Evolutionary conservation across 2,797 vertebrate genomes (phyloP).

Genomic region (Protonibea diacanthus): DNA sequence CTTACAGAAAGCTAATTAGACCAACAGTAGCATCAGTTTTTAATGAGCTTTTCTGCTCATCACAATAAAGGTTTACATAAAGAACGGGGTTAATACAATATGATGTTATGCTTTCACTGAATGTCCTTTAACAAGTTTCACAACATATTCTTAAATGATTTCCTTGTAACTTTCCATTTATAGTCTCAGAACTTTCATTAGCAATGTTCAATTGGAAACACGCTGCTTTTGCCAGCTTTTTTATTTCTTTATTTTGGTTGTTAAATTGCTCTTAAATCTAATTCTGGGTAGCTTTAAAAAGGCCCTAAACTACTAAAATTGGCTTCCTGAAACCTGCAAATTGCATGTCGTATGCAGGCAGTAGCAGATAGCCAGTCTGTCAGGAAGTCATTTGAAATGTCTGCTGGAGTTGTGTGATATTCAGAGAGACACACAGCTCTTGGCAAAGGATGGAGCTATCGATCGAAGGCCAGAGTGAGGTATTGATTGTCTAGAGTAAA

Average conservation of each 20-base stretch:
- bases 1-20: background rate
- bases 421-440: slow-evolving; percentile 10
- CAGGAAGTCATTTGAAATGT: background rate
- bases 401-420: background rate
- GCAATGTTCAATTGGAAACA: slow-evolving; percentile 40
- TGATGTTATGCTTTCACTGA: slow-evolving; percentile 4
- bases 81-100: background rate
- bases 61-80: background rate
- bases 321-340: slow-evolving; percentile 2
- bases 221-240: slow-evolving; percentile 27
- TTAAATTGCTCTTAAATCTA: slow-evolving; percentile 45
- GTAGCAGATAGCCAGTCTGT: background rate
- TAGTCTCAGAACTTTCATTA: slow-evolving; percentile 22
- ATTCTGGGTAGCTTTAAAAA: slow-evolving; percentile 39
- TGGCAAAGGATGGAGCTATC: slow-evolving; percentile 42
- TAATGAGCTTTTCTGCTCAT: background rate
- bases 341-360: background rate
- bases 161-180: slow-evolving; percentile 29
- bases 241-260: slow-evolving; percentile 40
- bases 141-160: slow-evolving; percentile 15
- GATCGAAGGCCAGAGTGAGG: slow-evolving; percentile 31
- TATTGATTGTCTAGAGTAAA: slow-evolving; percentile 52
- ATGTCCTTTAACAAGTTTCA: background rate
- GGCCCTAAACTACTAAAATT: background rate
- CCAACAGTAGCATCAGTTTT: background rate